Evolutionary conservation across 2,888 invertebrate species (phyloP), one percentile per base, ranked within the genome.

Genomic region (Sycophila texana): DNA sequence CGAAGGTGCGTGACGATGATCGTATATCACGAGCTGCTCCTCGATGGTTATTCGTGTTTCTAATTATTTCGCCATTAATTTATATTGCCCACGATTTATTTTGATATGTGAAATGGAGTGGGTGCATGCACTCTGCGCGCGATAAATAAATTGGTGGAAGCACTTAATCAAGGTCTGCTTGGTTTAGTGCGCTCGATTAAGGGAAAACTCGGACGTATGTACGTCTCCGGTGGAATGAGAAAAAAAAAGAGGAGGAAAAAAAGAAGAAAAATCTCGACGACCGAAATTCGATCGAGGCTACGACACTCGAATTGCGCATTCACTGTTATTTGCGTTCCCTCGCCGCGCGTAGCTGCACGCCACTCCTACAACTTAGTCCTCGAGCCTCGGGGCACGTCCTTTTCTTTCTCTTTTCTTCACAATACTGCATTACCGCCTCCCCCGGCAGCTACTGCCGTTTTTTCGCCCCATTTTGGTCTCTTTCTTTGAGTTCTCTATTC

Each of bases 341-440:
- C 66, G 79, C 22, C 81, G 60, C 75, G 80, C 84, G 82, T 83
- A 84, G 84, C 84, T 83, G 84, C 81, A 81, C 82, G 81, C 81
- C 80, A 82, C 81, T 81, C 83, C 82, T 83, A 85, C 83, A 83
- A 84, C 85, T 85, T 82, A 80, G 79, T 74, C 77, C 80, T 80
- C 82, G 67, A 82, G 83, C 85, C 85, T 81, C 84, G 79, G 83
- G 85, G 84, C 85, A 83, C 83, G 84, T 84, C 83, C 22, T 55
- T 26, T 14, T 20, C 18, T 39, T 39, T 39, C 26, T 26, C 30
- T 16, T 74, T 47, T 30, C 51, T 82, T 81, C 83, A 84, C 86
- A 85, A 87, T 86, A 85, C 85, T 83, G 84, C 86, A 87, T 87
- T 86, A 86, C 84, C 85, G 84, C 71, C 72, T 60, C 80, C 81